phyloP scores from a whole-genome alignment of 2,797 vertebrate genomes.

The Gambelia wislizenii region DNA sequence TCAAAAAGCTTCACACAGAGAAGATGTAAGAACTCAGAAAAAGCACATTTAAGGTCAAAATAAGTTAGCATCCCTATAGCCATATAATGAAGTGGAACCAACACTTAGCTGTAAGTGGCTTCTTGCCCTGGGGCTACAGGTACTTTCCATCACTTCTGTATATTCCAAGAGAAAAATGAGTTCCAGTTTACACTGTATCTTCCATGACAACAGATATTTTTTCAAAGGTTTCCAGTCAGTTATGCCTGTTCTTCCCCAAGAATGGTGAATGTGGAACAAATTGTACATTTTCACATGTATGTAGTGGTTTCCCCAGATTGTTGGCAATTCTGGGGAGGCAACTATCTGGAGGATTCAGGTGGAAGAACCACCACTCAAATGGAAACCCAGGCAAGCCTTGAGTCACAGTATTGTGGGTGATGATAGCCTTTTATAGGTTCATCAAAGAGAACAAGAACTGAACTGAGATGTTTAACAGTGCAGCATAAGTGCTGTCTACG shows the following conservation, averaged over 20 bases:
- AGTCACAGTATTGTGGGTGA: background rate
- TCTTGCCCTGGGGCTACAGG: background rate
- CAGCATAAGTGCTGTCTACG: too few species aligned
- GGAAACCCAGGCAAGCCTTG: background rate
- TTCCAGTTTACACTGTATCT: background rate
- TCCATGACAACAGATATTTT: background rate
- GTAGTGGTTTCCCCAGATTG: too few species aligned
- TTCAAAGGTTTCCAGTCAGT: background rate
- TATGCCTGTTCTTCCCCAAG: background rate
- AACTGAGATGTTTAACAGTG: background rate
- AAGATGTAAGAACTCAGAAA: background rate
- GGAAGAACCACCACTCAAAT: too few species aligned
- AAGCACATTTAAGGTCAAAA: background rate
- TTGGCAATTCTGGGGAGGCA: too few species aligned
- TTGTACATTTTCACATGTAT: too few species aligned
- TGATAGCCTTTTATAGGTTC: background rate
- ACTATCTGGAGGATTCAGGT: too few species aligned
- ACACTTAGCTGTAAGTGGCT: background rate
- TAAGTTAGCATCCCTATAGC: background rate
- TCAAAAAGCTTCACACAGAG: background rate
- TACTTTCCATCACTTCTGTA: background rate
- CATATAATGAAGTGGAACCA: background rate
- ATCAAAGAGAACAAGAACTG: background rate
- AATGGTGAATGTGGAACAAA: too few species aligned
- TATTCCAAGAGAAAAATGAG: background rate